Evolutionary conservation across 1,140 invertebrate genomes (phyloP).

Genomic region (Zaprionus camerounensis): DNA sequence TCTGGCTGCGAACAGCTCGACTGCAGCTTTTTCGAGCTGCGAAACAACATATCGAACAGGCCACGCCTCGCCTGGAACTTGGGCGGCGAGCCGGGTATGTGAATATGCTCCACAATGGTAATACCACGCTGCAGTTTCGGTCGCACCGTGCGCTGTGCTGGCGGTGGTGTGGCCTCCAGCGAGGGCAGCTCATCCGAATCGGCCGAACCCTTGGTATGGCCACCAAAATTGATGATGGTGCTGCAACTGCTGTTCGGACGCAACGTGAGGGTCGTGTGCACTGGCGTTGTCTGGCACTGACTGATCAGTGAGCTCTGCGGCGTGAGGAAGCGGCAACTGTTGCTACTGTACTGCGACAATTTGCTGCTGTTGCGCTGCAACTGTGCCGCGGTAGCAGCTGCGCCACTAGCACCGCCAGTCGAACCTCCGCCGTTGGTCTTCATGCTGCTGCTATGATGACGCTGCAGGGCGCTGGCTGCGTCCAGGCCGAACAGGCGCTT

Average conservation of each 20-base stretch:
- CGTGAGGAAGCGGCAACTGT: conserved; percentile 72
- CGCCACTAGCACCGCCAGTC: background rate
- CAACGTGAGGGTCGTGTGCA: conserved; percentile 62
- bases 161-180: conserved; percentile 49
- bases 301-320: conserved; percentile 72
- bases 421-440: conserved; percentile 49
- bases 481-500: conserved; percentile 86
- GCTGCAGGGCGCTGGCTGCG: conserved; percentile 69
- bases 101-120: conserved; percentile 76
- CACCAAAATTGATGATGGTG: conserved; percentile 78
- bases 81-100: conserved; percentile 58
- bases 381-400: conserved; percentile 37
- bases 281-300: conserved; percentile 52
- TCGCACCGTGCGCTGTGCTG: conserved; percentile 18
- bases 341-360: conserved; percentile 74
- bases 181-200: conserved; percentile 62
- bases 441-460: conserved; percentile 73
- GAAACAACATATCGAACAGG: conserved; percentile 77
- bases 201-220: conserved; percentile 39
- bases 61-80: conserved; percentile 67
- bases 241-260: conserved; percentile 78
- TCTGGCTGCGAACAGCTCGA: conserved; percentile 60
- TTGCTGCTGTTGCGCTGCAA: conserved; percentile 77
- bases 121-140: conserved; percentile 73
- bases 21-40: conserved; percentile 74